Evolutionary conservation across 2,888 invertebrate species (phyloP), one percentile per base, ranked within the genome.

Genomic region (Drosophila cyrtoloma): DNA sequence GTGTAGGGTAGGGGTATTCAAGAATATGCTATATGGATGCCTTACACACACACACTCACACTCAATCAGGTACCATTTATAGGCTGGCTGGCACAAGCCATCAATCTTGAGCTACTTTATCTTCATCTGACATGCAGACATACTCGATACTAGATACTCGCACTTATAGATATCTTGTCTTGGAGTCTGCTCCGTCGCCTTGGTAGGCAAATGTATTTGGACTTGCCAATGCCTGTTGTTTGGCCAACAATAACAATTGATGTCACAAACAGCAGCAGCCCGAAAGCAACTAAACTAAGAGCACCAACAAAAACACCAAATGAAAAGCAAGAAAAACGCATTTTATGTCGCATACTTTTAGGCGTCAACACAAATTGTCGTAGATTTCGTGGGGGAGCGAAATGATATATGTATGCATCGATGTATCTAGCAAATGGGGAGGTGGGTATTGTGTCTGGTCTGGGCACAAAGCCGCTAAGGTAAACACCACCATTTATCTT

Each of bases 201-300:
- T 51, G 70, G 68, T 84, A 88, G 84, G 85, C 90, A 88, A 86
- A 89, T 86, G 75, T 89, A 76, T 84, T 74, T 71, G 69, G 79
- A 81, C 87, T 79, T 90, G 74, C 71, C 82, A 80, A 63, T 74
- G 68, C 58, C 74, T 74, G 74, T 88, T 87, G 88, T 87, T 89
- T 87, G 90, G 65, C 85, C 64, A 78, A 88, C 90, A 87, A 89
- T 89, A 90, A 89, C 91, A 91, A 91, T 87, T 76, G 91, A 84
- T 84, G 91, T 86, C 91, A 86, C 71, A 72, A 76, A 63, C 70
- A 75, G 68, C 71, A 72, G 42, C 42, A 66, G 70, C 53, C 51
- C 53, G 44, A 65, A 68, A 66, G 47, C 72, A 69, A 65, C 74
- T 57, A 71, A 71, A 71, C 84, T 75, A 77, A 86, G 68, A 74